phyloP scores from a whole-genome alignment of 2,113 vertebrate genomes.

The Tretioscincus oriximinensis region DNA sequence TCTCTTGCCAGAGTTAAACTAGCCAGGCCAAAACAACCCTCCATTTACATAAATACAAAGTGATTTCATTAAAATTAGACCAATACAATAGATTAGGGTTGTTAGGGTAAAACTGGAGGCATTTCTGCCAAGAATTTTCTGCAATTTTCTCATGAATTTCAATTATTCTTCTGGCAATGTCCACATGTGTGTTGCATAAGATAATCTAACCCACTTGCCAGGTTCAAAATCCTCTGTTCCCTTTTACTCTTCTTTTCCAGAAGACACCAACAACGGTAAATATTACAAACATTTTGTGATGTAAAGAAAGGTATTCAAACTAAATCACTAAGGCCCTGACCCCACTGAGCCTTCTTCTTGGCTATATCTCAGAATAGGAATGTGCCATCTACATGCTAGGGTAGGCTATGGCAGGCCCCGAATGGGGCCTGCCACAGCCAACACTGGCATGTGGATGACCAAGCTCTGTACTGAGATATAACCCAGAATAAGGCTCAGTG shows the following conservation, averaged over 20 bases:
- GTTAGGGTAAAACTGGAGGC: constrained; percentile 3
- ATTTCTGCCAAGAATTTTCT: constrained; percentile 50
- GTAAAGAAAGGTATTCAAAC: background rate
- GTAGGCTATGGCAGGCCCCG: too few relatives aligned
- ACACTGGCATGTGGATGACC: too few relatives aligned
- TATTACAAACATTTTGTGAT: background rate
- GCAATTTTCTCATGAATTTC: constrained; percentile 33
- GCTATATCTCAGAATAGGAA: too few relatives aligned
- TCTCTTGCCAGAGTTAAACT: constrained; percentile 27
- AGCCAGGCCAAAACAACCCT: constrained; percentile 32
- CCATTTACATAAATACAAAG: constrained; percentile 45
- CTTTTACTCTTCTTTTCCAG: background rate
- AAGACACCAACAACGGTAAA: background rate
- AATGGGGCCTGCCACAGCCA: too few relatives aligned
- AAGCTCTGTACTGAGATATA: too few relatives aligned
- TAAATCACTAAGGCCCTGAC: background rate
- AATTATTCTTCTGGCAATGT: constrained; percentile 31
- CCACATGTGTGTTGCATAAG: background rate
- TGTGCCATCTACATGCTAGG: too few relatives aligned
- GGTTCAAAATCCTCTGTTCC: background rate
- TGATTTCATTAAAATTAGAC: constrained; percentile 24
- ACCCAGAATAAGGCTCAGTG: too few relatives aligned
- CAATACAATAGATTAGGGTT: constrained; percentile 36
- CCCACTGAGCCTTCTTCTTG: too few relatives aligned
- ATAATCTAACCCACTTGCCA: background rate